These are phyloP conservation scores for Scomberomorus guttatus DNA, from an alignment of 2,797 vertebrate species.

Conservation along the genomic window DNA sequence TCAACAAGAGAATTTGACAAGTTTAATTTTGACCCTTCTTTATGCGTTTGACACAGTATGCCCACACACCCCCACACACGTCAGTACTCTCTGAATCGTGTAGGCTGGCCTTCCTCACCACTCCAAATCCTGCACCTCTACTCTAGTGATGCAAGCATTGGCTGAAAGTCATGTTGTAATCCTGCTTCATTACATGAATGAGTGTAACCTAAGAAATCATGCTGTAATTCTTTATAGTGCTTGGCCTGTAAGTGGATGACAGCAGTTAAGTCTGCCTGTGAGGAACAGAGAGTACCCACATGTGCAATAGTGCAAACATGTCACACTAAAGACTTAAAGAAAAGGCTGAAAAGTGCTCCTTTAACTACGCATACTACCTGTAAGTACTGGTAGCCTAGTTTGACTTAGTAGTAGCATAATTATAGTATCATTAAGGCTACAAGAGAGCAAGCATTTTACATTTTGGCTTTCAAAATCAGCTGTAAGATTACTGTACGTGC, in stretches of 20 bases:
- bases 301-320: background rate
- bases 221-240: no score
- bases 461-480: background rate
- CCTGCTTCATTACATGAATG: background rate
- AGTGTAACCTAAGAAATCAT: background rate
- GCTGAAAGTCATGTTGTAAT: background rate
- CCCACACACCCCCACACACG: conserved; percentile 31
- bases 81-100: conserved; percentile 11
- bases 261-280: background rate
- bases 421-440: background rate
- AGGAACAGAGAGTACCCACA: background rate
- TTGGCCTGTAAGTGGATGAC: background rate
- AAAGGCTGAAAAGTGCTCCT: background rate
- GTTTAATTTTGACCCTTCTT: background rate
- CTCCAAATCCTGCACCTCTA: conserved; percentile 9
- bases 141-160: background rate
- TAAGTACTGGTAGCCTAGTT: background rate
- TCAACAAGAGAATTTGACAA: background rate
- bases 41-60: conserved; percentile 1
- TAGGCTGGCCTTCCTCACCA: conserved; percentile 14
- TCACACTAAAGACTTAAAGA: background rate
- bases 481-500: background rate
- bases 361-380: background rate
- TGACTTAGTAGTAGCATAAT: background rate
- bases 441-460: background rate